phyloP scores from a whole-genome alignment of 1,140 invertebrate species.

The Eciton burchellii region DNA sequence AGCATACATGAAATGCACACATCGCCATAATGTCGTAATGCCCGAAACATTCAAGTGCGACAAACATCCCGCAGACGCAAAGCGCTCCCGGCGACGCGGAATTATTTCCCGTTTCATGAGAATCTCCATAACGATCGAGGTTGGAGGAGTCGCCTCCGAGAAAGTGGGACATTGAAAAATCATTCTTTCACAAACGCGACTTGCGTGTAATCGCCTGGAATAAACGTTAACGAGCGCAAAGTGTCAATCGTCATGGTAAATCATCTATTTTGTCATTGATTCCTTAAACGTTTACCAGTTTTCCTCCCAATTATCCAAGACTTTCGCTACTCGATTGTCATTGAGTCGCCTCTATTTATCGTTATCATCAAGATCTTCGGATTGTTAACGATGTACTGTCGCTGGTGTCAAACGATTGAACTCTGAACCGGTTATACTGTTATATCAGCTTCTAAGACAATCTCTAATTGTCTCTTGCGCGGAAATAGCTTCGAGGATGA shows the following conservation, averaged over 20 bases:
- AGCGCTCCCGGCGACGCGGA: neutral
- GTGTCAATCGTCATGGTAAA: neutral
- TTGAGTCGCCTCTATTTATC: neutral
- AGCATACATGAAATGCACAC: conserved; percentile 26
- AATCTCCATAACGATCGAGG: conserved; percentile 7
- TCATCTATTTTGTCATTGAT: neutral
- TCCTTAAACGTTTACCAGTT: neutral
- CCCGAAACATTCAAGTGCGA: conserved; percentile 4
- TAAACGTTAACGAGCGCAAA: neutral
- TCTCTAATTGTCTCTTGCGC: conserved; percentile 57
- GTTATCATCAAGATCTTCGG: conserved; percentile 34
- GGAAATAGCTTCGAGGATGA: neutral
- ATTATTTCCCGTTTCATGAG: conserved; percentile 20
- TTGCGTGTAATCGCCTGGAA: neutral
- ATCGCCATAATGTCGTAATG: neutral
- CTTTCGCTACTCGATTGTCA: conserved; percentile 1
- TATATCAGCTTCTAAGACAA: conserved; percentile 61
- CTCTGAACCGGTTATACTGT: conserved; percentile 58
- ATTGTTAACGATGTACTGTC: conserved; percentile 1
- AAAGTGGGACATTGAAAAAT: conserved; percentile 29
- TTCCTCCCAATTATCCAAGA: neutral
- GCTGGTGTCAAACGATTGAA: conserved; percentile 68
- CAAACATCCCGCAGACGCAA: neutral
- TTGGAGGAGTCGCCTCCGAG: neutral
- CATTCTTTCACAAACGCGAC: neutral